Base-by-base conservation (phyloP, 2,113 vertebrate genomes). In the Saccopteryx leptura region DNA sequence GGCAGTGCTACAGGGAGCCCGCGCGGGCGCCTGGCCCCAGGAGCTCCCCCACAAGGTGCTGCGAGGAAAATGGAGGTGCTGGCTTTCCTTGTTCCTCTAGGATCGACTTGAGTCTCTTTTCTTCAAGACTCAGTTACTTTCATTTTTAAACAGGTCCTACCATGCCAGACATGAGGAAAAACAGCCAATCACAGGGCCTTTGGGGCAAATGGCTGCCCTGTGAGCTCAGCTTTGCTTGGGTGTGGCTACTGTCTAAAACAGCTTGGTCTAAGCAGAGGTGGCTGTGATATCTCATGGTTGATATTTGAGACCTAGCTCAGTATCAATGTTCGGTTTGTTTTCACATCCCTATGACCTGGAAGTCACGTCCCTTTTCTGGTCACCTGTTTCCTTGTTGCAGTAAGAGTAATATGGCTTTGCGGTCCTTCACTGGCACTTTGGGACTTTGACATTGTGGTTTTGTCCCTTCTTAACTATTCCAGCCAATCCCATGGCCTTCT, bases 21-120 rank as follows among this genome's bases (percentile, higher is more conserved):
- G 12, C 10, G 2, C 0, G 1, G 54, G 50, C 0, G 26, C 76
- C 13, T 24, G 18, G 0, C 1, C 24, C 21, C 12, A 7, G 82
- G 26, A 79, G 61, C 39, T 50, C 69, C 71, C 12, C 1, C 46
- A 23, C 60, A 26, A 33, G 2, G 2, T 61, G 61, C 7, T 15
- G 12, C 0, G 11, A n/a, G 39, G 50, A 66, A 11, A 68, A n/a
- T 9, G 26, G 4, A 5, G 28, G 1, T 26, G 18, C 11, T 19
- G 0, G 48, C 14, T 2, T 31, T 88, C 17, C 1, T 54, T 74
- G 52, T 90, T n/a, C 28, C 17, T 60, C 65, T 6, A 14, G 63
- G 8, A 28, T 52, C 31, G 5, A 31, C 48, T 54, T 65, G 26
- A n/a, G 31, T 84, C 72, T 33, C 61, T 52, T 26, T 52, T 80